Conservation (phyloP, 1,140 invertebrate genomes). For the Zaprionus taronus region DNA sequence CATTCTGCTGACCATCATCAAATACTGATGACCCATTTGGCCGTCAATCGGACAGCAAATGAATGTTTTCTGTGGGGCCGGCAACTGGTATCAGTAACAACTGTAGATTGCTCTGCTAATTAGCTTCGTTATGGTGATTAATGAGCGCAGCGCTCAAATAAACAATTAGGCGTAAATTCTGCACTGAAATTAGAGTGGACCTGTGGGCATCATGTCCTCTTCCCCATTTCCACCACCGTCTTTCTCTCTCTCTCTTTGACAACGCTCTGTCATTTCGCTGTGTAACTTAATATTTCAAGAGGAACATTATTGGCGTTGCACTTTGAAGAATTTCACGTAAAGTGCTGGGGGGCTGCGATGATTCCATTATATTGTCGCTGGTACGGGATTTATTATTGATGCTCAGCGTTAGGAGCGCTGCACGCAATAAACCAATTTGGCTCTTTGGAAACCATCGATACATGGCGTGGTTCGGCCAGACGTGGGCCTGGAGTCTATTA, state of each 20-base stretch:
- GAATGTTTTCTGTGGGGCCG: not conserved
- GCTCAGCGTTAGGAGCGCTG: conserved; percentile 10
- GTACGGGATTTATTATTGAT: conserved; percentile 57
- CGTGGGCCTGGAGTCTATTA: not conserved
- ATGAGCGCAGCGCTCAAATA: conserved; percentile 21
- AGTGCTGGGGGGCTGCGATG: not conserved
- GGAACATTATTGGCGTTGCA: not conserved
- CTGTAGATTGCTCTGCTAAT: conserved; percentile 45
- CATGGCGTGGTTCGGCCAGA: not conserved
- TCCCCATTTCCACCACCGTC: too few species aligned
- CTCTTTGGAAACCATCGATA: conserved; percentile 1
- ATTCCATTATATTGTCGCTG: conserved; percentile 53
- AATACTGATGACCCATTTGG: conserved; percentile 19
- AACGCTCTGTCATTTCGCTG: not conserved
- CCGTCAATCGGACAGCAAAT: not conserved
- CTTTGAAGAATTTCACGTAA: conserved; percentile 23
- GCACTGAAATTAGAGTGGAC: conserved; percentile 7
- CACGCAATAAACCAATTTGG: conserved; percentile 73
- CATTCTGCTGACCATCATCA: not conserved
- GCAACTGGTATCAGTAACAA: conserved; percentile 19
- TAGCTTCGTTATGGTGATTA: conserved; percentile 58
- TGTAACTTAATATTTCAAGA: conserved; percentile 5
- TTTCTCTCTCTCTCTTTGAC: not conserved
- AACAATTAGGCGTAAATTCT: conserved; percentile 42
- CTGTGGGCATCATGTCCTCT: not conserved